Evolutionary conservation across 2,797 vertebrate species (phyloP).

Genomic region (Sebastes taczanowskii): DNA sequence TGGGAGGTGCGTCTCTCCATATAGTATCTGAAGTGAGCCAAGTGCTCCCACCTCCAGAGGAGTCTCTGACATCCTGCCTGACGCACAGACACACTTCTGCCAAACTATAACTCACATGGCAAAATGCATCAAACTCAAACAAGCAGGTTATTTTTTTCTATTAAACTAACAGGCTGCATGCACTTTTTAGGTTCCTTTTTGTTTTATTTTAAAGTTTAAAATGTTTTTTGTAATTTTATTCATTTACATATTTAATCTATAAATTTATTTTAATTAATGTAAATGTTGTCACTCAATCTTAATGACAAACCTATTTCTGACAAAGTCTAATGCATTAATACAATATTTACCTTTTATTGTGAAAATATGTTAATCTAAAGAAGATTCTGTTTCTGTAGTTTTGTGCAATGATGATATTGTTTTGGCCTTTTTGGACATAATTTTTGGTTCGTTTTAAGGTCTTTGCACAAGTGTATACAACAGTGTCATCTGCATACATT

Average conservation of each 20-base stretch:
- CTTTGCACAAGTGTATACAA: background rate
- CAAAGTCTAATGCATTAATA: background rate
- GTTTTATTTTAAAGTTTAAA: background rate
- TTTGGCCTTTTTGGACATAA: background rate
- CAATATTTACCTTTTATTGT: background rate
- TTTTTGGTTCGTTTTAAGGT: background rate
- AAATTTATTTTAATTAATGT: too few relatives aligned
- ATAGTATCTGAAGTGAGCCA: constrained; percentile 43
- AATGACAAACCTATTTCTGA: background rate
- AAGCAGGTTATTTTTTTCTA: too few relatives aligned
- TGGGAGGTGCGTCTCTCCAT: constrained; percentile 63
- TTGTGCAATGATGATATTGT: background rate
- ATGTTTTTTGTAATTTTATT: background rate
- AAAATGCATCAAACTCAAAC: background rate
- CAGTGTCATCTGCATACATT: background rate
- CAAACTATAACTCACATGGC: constrained; percentile 5
- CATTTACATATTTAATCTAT: too few relatives aligned
- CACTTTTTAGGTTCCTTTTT: accelerated
- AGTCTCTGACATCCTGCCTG: constrained; percentile 49
- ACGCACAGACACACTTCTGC: constrained; percentile 42
- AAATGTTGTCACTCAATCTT: background rate
- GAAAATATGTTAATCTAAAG: background rate
- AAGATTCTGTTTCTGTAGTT: background rate
- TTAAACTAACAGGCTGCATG: too few relatives aligned
- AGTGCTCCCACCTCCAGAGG: constrained; percentile 44